phyloP scores from a whole-genome alignment of 2,113 vertebrate species.

The Orcinus orca region DNA sequence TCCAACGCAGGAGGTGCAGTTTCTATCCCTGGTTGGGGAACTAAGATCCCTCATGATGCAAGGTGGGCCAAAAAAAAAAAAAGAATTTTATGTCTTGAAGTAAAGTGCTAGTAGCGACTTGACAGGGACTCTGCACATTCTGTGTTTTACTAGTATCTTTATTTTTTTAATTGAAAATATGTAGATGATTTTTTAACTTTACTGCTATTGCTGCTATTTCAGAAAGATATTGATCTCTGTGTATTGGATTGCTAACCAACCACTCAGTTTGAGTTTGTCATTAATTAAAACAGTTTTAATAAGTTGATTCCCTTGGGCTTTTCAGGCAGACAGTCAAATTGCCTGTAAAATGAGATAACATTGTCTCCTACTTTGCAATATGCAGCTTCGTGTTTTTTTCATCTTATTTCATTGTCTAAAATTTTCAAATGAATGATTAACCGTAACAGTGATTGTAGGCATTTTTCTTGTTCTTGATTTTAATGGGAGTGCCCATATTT shows the following conservation, averaged over 20 bases:
- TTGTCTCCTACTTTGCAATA: neutral
- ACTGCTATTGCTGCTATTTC: neutral
- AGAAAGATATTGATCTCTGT: neutral
- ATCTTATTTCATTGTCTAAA: neutral
- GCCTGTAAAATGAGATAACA: neutral
- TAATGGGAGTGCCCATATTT: neutral
- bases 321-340: neutral
- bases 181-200: neutral
- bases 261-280: neutral
- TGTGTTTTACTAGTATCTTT: neutral
- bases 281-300: neutral
- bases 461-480: neutral
- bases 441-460: neutral
- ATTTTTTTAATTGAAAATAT: neutral
- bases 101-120: neutral
- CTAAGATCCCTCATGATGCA: too few species aligned
- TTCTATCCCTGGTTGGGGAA: too few species aligned
- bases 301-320: neutral
- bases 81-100: neutral
- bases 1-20: too few species aligned
- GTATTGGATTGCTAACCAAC: neutral
- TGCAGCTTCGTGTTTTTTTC: neutral
- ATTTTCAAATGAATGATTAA: neutral
- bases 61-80: too few species aligned
- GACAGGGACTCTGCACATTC: neutral